Conservation (phyloP, 2,888 invertebrate species). For the Phrixothrix hirtus region DNA sequence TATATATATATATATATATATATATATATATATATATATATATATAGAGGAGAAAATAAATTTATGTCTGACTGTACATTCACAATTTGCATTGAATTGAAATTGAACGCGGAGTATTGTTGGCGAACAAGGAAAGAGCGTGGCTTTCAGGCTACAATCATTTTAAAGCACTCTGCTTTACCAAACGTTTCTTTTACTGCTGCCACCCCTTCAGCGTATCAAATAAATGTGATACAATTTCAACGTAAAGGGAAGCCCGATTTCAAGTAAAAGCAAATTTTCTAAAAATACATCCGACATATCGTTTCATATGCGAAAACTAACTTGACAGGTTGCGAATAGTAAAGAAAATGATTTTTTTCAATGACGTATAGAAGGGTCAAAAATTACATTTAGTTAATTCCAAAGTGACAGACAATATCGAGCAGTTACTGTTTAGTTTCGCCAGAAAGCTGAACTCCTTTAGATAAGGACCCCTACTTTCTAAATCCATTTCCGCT, state of each 20-base stretch:
- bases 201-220: conserved; percentile 46
- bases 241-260: conserved; percentile 12
- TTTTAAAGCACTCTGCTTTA: conserved; percentile 48
- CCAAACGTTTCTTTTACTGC: conserved; percentile 46
- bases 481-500: conserved; percentile 39
- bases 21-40: not conserved
- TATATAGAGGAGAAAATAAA: conserved; percentile 1
- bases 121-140: conserved; percentile 50
- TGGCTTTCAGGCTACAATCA: conserved; percentile 50
- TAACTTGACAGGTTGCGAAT: conserved; percentile 3
- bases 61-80: conserved; percentile 27
- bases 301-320: conserved; percentile 3
- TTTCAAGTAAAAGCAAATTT: conserved; percentile 10
- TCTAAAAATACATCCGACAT: conserved; percentile 16
- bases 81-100: conserved; percentile 51
- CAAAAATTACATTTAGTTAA: conserved; percentile 22
- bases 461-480: conserved; percentile 36
- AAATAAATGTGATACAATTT: conserved; percentile 47
- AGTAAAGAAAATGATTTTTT: too few relatives aligned
- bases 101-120: conserved; percentile 47
- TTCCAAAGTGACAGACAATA: conserved; percentile 21
- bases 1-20: not conserved
- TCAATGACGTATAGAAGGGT: not conserved
- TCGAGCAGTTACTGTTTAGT: conserved; percentile 28
- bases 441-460: conserved; percentile 30